phyloP scores from a whole-genome alignment of 2,888 invertebrate genomes.

The Blastobasis lacticolella region DNA sequence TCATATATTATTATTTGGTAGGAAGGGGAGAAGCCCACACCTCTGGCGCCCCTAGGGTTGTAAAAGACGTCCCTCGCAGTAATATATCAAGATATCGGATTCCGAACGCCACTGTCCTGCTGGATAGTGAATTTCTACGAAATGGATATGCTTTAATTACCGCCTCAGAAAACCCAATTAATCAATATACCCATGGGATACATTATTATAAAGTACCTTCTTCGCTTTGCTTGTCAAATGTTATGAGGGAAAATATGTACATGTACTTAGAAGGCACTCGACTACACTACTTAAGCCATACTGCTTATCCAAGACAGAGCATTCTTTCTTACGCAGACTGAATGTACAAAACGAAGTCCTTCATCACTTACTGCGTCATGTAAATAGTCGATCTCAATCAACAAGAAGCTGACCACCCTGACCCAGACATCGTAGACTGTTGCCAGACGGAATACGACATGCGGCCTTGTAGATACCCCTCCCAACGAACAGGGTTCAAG shows the following conservation, averaged over 20 bases:
- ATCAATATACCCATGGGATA: too few relatives aligned
- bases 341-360: too few relatives aligned
- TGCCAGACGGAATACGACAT: too few relatives aligned
- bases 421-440: slow-evolving; percentile 1
- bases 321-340: too few relatives aligned
- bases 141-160: slow-evolving; percentile 21
- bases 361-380: too few relatives aligned
- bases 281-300: too few relatives aligned
- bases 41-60: slow-evolving; percentile 39
- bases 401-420: slow-evolving; percentile 2
- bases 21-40: slow-evolving; percentile 20
- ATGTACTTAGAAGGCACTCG: too few relatives aligned
- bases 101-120: slow-evolving; percentile 33
- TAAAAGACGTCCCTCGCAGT: slow-evolving; percentile 46
- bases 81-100: slow-evolving; percentile 62
- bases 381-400: neutral
- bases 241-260: too few relatives aligned
- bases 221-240: too few relatives aligned
- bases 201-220: too few relatives aligned
- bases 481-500: slow-evolving; percentile 1
- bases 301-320: too few relatives aligned
- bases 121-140: slow-evolving; percentile 17
- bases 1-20: slow-evolving; percentile 12
- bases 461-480: neutral
- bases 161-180: too few relatives aligned